These are phyloP conservation scores for Umimayanthus kanabou DNA, from an alignment of 92 coral and sea anemone genomes.

Conservation along the genomic window DNA sequence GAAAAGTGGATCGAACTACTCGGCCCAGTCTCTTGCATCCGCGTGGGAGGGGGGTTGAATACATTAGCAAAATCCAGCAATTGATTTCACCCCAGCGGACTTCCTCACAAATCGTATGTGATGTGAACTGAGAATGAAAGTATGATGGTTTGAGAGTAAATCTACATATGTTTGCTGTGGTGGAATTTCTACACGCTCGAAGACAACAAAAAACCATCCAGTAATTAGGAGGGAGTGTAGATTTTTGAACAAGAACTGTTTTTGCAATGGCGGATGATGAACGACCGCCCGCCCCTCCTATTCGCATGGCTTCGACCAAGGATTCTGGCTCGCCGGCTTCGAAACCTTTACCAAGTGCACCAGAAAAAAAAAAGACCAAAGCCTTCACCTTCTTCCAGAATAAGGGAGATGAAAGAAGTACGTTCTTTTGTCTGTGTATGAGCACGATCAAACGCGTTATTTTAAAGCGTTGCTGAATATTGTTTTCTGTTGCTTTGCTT, in stretches of 20 bases:
- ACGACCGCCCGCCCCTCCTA: constrained; percentile 99
- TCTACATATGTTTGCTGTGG: constrained; percentile 49
- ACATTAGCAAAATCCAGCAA: constrained; percentile 28
- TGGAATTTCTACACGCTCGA: constrained; percentile 36
- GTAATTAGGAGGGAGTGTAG: constrained; percentile 30
- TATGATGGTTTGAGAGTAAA: constrained; percentile 43
- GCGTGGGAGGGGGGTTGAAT: constrained; percentile 45
- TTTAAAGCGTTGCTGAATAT: constrained; percentile 37
- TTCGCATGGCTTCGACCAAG: constrained; percentile 90
- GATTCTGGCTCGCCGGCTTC: constrained; percentile 88
- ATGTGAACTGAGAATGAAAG: constrained; percentile 42
- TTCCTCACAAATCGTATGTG: constrained; percentile 40
- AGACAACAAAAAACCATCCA: constrained; percentile 21
- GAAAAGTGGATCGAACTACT: constrained; percentile 18
- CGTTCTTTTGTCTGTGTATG: constrained; percentile 12
- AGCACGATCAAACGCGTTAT: background rate
- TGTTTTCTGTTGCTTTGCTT: constrained; percentile 48
- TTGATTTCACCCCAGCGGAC: constrained; percentile 43
- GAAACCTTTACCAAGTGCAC: constrained; percentile 97
- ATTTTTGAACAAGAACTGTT: constrained; percentile 37
- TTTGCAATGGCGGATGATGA: constrained; percentile 95
- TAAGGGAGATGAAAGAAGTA: constrained; percentile 76
- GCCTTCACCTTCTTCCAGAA: constrained; percentile 88
- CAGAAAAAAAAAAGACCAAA: constrained; percentile 95
- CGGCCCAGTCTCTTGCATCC: constrained; percentile 30